Evolutionary conservation across 1,140 invertebrate species (phyloP), one percentile per base, ranked within the genome.

Genomic region (Cepaea nemoralis): DNA sequence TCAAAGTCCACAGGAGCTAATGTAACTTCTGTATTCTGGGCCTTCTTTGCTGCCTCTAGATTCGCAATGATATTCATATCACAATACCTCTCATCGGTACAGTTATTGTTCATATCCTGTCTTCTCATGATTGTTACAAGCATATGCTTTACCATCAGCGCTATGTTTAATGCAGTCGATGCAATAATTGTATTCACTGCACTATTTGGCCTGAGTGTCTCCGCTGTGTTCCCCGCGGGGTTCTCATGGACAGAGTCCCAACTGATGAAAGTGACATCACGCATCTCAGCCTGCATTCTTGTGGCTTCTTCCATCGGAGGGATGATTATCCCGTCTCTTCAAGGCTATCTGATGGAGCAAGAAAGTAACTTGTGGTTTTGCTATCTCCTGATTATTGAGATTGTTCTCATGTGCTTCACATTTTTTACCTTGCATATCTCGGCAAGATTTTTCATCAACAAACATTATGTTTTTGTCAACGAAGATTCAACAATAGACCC

Each of bases 231-330:
- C 67, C 83, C 86, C 0, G 77, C 82, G 3, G 74, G 82, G 6
- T 84, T 85, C 19, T 78, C 83, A 35, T 86, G 83, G 85, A 83
- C 78, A 27, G 83, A 86, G 42, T 76, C 83, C n/a, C 45, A 81
- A 22, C 55, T 87, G 19, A 42, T 87, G 10, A 76, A 55, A 42
- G 81, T 86, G 0, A 83, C 85, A 19, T 83, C 83, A 22, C 63
- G 69, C 42, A 76, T 87, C 1, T 74, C 83, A 2, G 85, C 86
- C 0, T 66, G 74, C 33, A 84, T 87, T 45, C 77, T 84, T 8
- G 71, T 87, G 22, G 39, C 77, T 22, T 71, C 80, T 0, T 83
- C 85, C 0, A 42, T 75, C n/a, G 85, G 85, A 0, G 71, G 59
- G 5, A 84, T 85, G 74, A 35, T 77, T 0, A 84, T 81, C 37